A percentile compares a stretch with the other conserved stretches of the same genome.
Evolutionary conservation across 1,140 invertebrate species (phyloP).

Genomic region (Thrips palmi): DNA sequence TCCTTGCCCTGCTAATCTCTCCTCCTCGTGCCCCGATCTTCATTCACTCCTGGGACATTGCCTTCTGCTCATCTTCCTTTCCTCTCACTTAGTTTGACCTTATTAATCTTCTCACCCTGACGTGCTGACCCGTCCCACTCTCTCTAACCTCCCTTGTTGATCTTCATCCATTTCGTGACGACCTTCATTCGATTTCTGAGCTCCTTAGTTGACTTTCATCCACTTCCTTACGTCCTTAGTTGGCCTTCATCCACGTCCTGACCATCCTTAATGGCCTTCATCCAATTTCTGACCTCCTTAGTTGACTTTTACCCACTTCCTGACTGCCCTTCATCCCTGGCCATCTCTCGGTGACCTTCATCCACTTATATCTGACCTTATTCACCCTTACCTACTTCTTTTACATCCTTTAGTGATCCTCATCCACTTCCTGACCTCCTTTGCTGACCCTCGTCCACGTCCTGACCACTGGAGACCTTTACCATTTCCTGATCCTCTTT

Average conservation of each 20-base stretch:
- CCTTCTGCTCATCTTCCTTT: constrained; percentile 33
- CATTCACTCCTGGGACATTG: constrained; percentile 29
- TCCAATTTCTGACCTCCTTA: no score
- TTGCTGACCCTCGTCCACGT: constrained; percentile 14
- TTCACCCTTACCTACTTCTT: constrained; percentile 6
- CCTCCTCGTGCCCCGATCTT: no score
- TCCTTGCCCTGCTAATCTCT: constrained; percentile 30
- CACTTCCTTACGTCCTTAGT: constrained; percentile 18
- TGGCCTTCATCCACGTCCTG: constrained; percentile 15
- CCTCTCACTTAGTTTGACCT: constrained; percentile 22
- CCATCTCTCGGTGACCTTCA: constrained; percentile 1
- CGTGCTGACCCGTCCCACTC: constrained; percentile 15
- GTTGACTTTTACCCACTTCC: no score
- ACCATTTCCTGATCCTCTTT: constrained; percentile 60
- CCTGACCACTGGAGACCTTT: constrained; percentile 14
- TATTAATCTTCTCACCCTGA: constrained; percentile 15
- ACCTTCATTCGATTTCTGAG: no score
- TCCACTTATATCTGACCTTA: not conserved
- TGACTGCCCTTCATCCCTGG: not conserved
- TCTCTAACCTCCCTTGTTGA: constrained; percentile 8
- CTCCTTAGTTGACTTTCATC: no score
- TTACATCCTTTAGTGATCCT: constrained; percentile 9
- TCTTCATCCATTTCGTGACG: constrained; percentile 14
- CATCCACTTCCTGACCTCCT: constrained; percentile 18
- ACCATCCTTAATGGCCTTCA: no score